phyloP scores from a whole-genome alignment of 2,888 invertebrate genomes.

The Lumbricus terrestris region DNA sequence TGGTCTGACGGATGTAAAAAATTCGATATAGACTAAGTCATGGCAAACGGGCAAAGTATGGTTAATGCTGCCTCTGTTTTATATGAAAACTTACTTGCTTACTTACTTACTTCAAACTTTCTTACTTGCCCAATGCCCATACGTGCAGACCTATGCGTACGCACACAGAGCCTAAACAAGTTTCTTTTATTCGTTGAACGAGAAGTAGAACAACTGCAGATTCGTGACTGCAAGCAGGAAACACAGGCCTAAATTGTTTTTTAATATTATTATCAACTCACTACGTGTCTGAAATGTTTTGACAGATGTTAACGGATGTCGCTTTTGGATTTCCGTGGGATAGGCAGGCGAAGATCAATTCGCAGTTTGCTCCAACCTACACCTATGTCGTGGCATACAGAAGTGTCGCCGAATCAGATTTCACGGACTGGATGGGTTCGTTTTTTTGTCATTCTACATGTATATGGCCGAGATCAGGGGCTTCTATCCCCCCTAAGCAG shows the following conservation, averaged over 20 bases:
- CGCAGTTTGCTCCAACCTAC: conserved; percentile 26
- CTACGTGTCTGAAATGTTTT: background rate
- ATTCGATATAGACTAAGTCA: too few relatives aligned
- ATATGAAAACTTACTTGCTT: background rate
- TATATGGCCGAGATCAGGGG: too few relatives aligned
- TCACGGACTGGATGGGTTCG: conserved; percentile 36
- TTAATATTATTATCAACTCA: too few relatives aligned
- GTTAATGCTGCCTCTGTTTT: background rate
- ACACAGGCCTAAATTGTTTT: too few relatives aligned
- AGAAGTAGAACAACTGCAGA: too few relatives aligned
- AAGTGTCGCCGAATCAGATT: conserved; percentile 25
- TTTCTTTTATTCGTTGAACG: too few relatives aligned
- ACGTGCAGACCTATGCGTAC: background rate
- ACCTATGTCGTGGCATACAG: conserved; percentile 23
- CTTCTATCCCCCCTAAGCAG: too few relatives aligned
- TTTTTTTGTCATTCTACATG: too few relatives aligned
- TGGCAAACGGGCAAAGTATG: background rate
- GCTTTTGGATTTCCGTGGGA: conserved; percentile 32
- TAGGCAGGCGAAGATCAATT: conserved; percentile 24
- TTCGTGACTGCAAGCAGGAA: too few relatives aligned
- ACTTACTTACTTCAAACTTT: too few relatives aligned
- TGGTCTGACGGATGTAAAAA: background rate
- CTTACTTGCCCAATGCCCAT: too few relatives aligned
- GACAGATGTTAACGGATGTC: conserved; percentile 33
- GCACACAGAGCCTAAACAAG: background rate